Base-by-base conservation (phyloP, 2,888 invertebrate species). In the Stenichneumon culpator region DNA sequence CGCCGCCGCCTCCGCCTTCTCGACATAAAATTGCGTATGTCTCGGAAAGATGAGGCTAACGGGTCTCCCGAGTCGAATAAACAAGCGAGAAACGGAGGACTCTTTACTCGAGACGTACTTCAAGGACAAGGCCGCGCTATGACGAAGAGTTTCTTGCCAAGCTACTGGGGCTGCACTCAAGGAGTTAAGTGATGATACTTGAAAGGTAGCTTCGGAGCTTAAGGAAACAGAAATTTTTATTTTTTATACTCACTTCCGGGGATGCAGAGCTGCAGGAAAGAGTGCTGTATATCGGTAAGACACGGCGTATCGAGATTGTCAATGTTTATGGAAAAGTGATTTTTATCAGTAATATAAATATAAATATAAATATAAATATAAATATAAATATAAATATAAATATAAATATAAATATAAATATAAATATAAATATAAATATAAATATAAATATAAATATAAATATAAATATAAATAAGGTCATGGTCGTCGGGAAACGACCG, bases 171-270 rank as follows among this genome's bases (percentile, higher is more conserved):
- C 39, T 36, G 14, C 6, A 28, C 32, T 22, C 28, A 3, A 57
- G 25, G 57, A 73, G 80, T 80, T 14, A 73, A 80, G 67, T 47
- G 22, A 68, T 14, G 73, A 44, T 25, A 14, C 72, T 72, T 39
- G 32, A 57, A 57, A 9, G 2, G 28, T 3, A 28, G 4, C 63
- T 32, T 28, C 28, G 16, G 9, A 32, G 63, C 36, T 32, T 63
- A 28, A n/a, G 6, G n/a, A 4, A 36, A 32, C 6, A 16, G 36
- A 63, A 63, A 63, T 4, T 63, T 63, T 16, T 6, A 4, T 11
- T n/a, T 63, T 57, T 11, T 25, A 57, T 22, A 19, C 19, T 9
- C 0, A 14, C 25, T 22, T 3, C 14, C 22, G 44, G 16, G 1
- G 44, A 47, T 47, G 44, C 16, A 0, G 44, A 47, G 44, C 44